Evolutionary conservation across 2,888 invertebrate genomes (phyloP), one percentile per base, ranked within the genome.

Genomic region (Apantesis nais): DNA sequence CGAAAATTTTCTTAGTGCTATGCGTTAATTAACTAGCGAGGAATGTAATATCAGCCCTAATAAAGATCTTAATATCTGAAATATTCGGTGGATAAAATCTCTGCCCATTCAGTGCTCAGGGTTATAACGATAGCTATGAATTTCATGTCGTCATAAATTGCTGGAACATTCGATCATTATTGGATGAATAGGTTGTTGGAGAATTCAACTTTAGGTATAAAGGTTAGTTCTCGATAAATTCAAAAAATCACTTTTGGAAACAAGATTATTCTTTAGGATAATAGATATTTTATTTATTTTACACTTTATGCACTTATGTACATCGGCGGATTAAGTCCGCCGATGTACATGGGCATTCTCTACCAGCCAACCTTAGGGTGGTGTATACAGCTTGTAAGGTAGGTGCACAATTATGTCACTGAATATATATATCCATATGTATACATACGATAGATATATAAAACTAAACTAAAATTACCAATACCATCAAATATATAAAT

Each of bases 61-160:
- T 44, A 64, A 31, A 34, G 64, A n/a, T 31, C 34, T 66, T 34
- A 62, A 62, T 67, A 67, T 48, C 34, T 48, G 19, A 8, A 41
- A 64, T 70, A 67, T 72, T 70, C 41, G 19, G 9, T 16, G 52
- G 29, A 62, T 62, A n/a, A 48, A 68, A 55, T 55, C 62, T 68
- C 25, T 39, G 39, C n/a, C 5, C 29, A n/a, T 64, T 44, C 19
- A 44, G 29, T 66, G 41, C 55, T 67, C 58, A 34, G 62, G 16
- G 52, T 55, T 4, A 58, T 74, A 70, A 74, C 41, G 62, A 66
- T 55, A 41, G 70, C 69, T 63, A 70, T 72, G 62, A 72, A 78
- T 75, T 78, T 78, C 73, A 78, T 73, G 61, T 66, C 70, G 60
- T 72, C 73, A 69, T 78, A 80, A 80, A 80, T 67, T 71, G 61